Evolutionary conservation across 2,113 vertebrate genomes (phyloP).

Genomic region (Caracal caracal): DNA sequence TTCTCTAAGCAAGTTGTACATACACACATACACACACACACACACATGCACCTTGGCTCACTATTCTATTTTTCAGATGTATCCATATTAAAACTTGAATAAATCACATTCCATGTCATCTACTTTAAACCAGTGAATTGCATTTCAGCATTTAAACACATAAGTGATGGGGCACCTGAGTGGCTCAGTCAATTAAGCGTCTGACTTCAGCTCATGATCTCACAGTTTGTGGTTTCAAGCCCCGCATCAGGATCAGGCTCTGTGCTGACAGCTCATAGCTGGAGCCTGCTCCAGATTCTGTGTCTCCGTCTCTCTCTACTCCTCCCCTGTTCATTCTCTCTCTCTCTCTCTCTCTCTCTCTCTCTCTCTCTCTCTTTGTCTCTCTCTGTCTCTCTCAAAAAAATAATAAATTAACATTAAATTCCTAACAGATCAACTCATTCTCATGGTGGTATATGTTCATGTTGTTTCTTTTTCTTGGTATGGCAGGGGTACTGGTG

Average conservation of each 20-base stretch:
- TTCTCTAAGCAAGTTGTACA: not conserved
- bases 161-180: not conserved
- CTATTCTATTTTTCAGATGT: not conserved
- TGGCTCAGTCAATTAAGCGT: too few species aligned
- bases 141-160: not conserved
- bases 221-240: too few species aligned
- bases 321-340: too few species aligned
- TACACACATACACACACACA: rapidly evolving
- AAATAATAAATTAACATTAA: too few species aligned
- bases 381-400: too few species aligned
- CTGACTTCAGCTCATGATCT: too few species aligned
- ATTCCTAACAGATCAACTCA: not conserved
- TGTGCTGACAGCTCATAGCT: too few species aligned
- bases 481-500: not conserved
- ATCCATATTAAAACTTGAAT: not conserved
- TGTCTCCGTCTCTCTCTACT: too few species aligned
- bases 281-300: too few species aligned
- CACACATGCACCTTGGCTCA: not conserved
- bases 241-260: too few species aligned
- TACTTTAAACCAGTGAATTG: not conserved
- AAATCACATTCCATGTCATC: not conserved
- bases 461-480: not conserved
- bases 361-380: too few species aligned
- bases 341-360: too few species aligned
- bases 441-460: not conserved